Conservation (phyloP, 2,113 vertebrate species). For the Malurus elegans region DNA sequence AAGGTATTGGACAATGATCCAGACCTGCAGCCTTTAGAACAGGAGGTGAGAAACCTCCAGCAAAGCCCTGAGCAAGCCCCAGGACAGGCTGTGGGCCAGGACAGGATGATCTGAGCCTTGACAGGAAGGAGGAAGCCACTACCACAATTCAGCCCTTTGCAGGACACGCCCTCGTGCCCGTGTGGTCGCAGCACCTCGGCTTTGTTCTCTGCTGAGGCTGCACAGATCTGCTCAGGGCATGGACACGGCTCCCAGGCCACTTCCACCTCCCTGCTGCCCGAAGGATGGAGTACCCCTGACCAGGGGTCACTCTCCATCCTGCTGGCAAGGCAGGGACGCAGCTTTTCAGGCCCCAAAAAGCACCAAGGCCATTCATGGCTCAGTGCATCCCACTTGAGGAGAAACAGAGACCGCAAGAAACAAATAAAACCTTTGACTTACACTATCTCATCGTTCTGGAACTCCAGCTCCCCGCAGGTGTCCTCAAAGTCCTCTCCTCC, state of each 20-base stretch:
- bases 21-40: background rate
- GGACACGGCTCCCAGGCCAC: background rate
- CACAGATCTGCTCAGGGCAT: background rate
- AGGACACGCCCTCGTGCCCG: background rate
- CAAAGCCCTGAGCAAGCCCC: background rate
- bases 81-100: background rate
- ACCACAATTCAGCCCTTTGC: background rate
- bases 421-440: conserved; percentile 75
- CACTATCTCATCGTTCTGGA: conserved; percentile 94
- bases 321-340: background rate
- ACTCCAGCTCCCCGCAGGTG: conserved; percentile 89
- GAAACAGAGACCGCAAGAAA: background rate
- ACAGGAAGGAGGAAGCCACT: background rate
- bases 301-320: background rate
- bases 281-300: background rate
- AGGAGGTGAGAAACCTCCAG: background rate
- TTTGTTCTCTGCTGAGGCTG: background rate
- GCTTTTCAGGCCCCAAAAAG: background rate
- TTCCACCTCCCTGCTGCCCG: background rate
- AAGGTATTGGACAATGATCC: background rate
- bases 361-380: background rate
- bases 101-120: background rate
- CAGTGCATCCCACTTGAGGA: background rate
- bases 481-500: conserved; percentile 98
- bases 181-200: accelerated